Conservation (phyloP, 2,888 invertebrate genomes). For the Acanthacorydalis orientalis region DNA sequence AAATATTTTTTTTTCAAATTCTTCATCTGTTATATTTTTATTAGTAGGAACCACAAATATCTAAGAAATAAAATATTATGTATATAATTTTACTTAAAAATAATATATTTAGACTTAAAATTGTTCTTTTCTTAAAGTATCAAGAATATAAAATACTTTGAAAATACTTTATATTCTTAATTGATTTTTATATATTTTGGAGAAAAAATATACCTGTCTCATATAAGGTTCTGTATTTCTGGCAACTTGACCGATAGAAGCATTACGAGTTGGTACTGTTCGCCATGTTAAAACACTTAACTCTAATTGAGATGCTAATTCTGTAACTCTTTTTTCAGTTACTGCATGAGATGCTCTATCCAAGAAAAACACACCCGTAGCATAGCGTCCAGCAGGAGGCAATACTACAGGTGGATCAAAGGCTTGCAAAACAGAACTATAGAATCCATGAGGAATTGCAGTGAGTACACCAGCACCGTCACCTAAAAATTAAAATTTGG, state of each 20-base stretch:
- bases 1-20: conserved; percentile 34
- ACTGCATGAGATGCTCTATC: conserved; percentile 67
- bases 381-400: conserved; percentile 80
- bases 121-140: not conserved
- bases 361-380: conserved; percentile 91
- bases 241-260: conserved; percentile 81
- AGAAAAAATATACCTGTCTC: conserved; percentile 56
- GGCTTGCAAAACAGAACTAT: conserved; percentile 49
- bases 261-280: conserved; percentile 75
- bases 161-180: not conserved
- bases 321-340: conserved; percentile 65
- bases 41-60: conserved; percentile 30
- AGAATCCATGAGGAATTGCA: conserved; percentile 91
- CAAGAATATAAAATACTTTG: too few species aligned
- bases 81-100: not conserved
- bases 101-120: not conserved
- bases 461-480: conserved; percentile 97
- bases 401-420: conserved; percentile 37
- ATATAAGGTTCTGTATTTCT: conserved; percentile 89
- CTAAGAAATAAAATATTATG: conserved; percentile 28
- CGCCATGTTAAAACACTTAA: conserved; percentile 86
- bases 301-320: conserved; percentile 62
- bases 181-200: not conserved
- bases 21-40: conserved; percentile 15
- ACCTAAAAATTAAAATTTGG: conserved; percentile 22